A percentile compares a stretch with the other conserved stretches of the same genome.
Evolutionary conservation across 35 echinoderm and acorn worm genomes (phyloP).

Genomic region (Heliocidaris tuberculata): DNA sequence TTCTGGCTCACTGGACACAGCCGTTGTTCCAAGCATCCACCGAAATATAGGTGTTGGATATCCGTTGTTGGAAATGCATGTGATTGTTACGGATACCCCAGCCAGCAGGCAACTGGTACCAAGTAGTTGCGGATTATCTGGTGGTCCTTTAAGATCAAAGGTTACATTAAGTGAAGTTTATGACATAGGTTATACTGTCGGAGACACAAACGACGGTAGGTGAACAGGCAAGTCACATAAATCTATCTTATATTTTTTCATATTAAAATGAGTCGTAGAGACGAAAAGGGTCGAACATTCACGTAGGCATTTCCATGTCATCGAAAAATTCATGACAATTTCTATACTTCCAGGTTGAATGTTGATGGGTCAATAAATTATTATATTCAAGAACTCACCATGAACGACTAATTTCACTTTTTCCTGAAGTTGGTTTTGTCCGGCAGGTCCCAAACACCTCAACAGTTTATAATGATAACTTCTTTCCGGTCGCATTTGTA

Average conservation of each 20-base stretch:
- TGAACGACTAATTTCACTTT: not conserved
- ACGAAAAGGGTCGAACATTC: too few species aligned
- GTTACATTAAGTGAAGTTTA: not conserved
- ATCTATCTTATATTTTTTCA: rapidly evolving
- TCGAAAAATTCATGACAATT: too few species aligned
- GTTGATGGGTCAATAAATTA: too few species aligned
- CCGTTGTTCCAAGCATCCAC: not conserved
- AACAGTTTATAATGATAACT: not conserved
- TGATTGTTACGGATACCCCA: not conserved
- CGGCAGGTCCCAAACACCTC: not conserved
- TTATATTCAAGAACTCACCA: not conserved
- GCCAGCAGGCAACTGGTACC: not conserved
- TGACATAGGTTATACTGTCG: too few species aligned
- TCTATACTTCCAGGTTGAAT: too few species aligned
- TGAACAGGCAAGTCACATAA: too few species aligned
- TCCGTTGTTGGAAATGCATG: not conserved
- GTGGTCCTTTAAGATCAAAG: not conserved
- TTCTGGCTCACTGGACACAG: not conserved
- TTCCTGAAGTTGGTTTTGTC: not conserved
- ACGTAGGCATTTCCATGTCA: too few species aligned
- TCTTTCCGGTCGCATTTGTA: not conserved
- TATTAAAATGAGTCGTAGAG: too few species aligned
- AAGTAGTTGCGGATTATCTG: not conserved
- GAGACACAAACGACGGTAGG: too few species aligned
- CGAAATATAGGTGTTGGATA: not conserved